A percentile compares a stretch with the other conserved stretches of the same genome.
These are phyloP conservation scores for Paralichthys olivaceus DNA, from an alignment of 2,113 vertebrate genomes.

Conservation along the genomic window DNA sequence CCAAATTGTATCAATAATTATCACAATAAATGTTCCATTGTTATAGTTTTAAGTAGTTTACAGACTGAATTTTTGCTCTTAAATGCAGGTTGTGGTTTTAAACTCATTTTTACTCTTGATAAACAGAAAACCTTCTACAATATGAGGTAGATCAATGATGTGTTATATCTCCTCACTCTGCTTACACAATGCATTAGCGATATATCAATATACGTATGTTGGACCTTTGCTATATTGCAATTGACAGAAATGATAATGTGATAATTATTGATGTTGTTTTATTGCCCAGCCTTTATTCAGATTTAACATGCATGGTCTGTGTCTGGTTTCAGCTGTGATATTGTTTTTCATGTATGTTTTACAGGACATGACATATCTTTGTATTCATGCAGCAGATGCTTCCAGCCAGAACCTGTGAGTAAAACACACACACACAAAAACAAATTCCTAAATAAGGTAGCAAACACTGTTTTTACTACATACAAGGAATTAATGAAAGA, in stretches of 20 bases:
- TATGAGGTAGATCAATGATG: background rate
- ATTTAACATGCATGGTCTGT: background rate
- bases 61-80: too few species aligned
- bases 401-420: slow-evolving; percentile 90
- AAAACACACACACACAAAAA: slow-evolving; percentile 4
- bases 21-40: too few species aligned
- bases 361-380: slow-evolving; percentile 90
- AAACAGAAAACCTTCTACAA: too few species aligned
- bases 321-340: background rate
- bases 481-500: too few species aligned
- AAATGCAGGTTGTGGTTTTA: too few species aligned
- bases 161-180: too few species aligned
- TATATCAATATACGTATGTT: background rate
- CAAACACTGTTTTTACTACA: too few species aligned
- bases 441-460: too few species aligned
- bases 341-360: slow-evolving; percentile 21
- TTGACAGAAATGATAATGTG: background rate
- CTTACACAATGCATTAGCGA: background rate
- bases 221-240: background rate
- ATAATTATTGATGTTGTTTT: background rate
- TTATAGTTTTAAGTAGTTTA: too few species aligned
- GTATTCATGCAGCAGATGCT: slow-evolving; percentile 88
- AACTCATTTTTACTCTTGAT: too few species aligned
- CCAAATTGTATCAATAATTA: too few species aligned
- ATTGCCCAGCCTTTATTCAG: too few species aligned